phyloP scores from a whole-genome alignment of 2,113 vertebrate species.

The Strix uralensis region DNA sequence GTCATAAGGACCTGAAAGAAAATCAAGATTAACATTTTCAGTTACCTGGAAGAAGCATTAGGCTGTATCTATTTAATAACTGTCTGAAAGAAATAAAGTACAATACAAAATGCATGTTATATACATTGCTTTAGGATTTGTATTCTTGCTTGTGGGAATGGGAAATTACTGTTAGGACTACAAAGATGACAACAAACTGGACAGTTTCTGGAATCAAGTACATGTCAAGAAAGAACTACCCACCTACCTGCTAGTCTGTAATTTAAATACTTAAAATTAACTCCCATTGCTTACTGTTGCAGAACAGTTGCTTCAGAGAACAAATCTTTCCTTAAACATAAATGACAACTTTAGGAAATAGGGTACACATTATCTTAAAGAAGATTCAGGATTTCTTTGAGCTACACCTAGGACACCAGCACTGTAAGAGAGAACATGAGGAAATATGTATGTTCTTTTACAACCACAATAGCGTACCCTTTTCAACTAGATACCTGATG shows the following conservation, averaged over 20 bases:
- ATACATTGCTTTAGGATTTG: background rate
- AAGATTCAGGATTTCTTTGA: background rate
- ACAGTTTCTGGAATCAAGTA: background rate
- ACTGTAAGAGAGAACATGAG: background rate
- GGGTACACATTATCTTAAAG: background rate
- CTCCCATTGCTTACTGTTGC: background rate
- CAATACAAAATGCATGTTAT: background rate
- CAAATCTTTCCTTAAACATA: conserved; percentile 28
- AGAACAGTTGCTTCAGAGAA: background rate
- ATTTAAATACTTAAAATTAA: background rate
- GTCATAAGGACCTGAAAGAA: background rate
- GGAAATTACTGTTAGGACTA: background rate
- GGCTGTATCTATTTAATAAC: background rate
- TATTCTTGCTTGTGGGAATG: background rate
- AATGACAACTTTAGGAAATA: background rate
- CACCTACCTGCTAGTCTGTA: background rate
- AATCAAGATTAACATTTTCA: background rate
- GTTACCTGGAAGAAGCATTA: background rate
- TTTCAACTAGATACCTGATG: background rate
- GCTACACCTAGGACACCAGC: background rate
- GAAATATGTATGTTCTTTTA: background rate
- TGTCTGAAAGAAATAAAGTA: background rate
- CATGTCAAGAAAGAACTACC: background rate
- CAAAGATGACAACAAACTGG: conserved; percentile 1
- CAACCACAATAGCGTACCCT: background rate